A percentile compares a stretch with the other conserved stretches of the same genome.
phyloP scores from a whole-genome alignment of 2,888 invertebrate genomes.

The Meghimatium bilineatum region DNA sequence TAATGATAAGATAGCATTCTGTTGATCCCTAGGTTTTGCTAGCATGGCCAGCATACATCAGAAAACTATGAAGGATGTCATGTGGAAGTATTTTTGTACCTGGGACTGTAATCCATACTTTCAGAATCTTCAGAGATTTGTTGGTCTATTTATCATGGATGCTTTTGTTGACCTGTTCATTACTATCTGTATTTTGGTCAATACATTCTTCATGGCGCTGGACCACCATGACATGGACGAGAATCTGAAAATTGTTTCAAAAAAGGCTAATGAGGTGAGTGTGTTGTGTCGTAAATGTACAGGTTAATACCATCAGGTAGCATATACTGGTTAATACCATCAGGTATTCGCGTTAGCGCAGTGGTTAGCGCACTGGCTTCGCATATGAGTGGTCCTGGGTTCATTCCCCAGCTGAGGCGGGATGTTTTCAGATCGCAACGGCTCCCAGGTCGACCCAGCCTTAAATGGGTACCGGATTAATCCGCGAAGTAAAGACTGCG shows the following conservation, averaged over 20 bases:
- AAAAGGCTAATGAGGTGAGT: conserved; percentile 93
- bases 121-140: conserved; percentile 86
- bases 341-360: no score
- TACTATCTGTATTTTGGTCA: conserved; percentile 97
- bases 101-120: conserved; percentile 98
- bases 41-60: conserved; percentile 63
- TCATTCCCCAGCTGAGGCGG: no score
- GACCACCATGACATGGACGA: conserved; percentile 96
- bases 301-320: no score
- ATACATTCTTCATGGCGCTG: conserved; percentile 97
- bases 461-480: no score
- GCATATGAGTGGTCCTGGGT: no score
- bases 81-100: conserved; percentile 69
- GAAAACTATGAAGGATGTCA: conserved; percentile 67
- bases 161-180: conserved; percentile 98
- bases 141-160: conserved; percentile 95
- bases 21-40: conserved; percentile 59
- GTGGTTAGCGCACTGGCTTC: no score
- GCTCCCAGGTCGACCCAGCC: no score
- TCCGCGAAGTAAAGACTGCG: no score
- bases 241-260: conserved; percentile 89
- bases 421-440: no score
- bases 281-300: no score
- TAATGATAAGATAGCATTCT: background rate
- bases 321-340: no score